Base-by-base conservation (phyloP, 2,888 invertebrate genomes). In the Seira musarum region DNA sequence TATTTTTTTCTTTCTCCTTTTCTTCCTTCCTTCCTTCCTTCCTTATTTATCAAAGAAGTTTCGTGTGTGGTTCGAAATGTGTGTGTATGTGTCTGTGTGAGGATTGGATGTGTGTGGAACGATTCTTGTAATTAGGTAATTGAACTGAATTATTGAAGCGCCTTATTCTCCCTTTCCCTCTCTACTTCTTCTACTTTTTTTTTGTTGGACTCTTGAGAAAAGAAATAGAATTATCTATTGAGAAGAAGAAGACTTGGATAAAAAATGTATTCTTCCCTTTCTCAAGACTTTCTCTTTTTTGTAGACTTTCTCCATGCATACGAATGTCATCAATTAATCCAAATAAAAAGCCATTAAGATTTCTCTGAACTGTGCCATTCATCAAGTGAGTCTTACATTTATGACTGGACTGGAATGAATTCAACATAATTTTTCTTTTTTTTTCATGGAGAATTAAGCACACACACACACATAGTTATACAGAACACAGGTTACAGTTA, bases 51-150 rank as follows among this genome's bases (percentile, higher is more conserved):
- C 61, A 10, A 8, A n/a, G 49, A 24, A 46, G 30, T 61, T 71
- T 64, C 64, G 30, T 30, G 30, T 30, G 30, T 30, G 30, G 30
- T 30, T 30, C n/a, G n/a, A n/a, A n/a, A n/a, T n/a, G n/a, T n/a
- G n/a, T n/a, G n/a, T n/a, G n/a, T n/a, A n/a, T n/a, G n/a, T n/a
- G n/a, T n/a, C n/a, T n/a, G n/a, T n/a, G n/a, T n/a, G n/a, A n/a
- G n/a, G n/a, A n/a, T n/a, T n/a, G n/a, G n/a, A 8, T 30, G 70
- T 61, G 66, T 66, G 30, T 49, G 61, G 49, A 78, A 67, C 66
- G 67, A 67, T 61, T 78, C 63, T 49, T 61, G 79, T 79, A 79
- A 79, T 79, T 79, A 67, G 79, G 72, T 79, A 79, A 79, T 79
- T 79, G 72, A 79, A 24, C 79, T 79, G 72, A 79, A 79, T 79